Evolutionary conservation across 2,888 invertebrate genomes (phyloP).

Genomic region (Phortica okadai): DNA sequence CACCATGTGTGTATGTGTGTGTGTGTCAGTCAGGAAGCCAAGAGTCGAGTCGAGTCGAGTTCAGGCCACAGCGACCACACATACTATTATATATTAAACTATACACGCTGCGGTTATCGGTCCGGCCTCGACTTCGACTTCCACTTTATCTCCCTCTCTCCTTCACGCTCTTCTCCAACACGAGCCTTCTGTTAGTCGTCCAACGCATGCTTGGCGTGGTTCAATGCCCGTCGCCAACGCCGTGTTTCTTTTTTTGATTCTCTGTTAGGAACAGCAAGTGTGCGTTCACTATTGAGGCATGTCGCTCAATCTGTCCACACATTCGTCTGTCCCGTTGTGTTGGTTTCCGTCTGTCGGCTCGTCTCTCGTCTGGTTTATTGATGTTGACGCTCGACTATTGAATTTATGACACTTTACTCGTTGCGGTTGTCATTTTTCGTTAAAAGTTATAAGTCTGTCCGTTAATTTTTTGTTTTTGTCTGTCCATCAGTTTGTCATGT

Average conservation of each 20-base stretch:
- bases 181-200: background rate
- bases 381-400: conserved; percentile 69
- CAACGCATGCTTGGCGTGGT: conserved; percentile 14
- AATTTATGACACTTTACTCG: conserved; percentile 70
- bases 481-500: background rate
- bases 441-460: background rate
- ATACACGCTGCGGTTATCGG: background rate
- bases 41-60: background rate
- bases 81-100: conserved; percentile 13
- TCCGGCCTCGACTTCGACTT: background rate
- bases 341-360: background rate
- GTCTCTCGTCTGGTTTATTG: conserved; percentile 42
- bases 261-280: background rate
- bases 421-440: conserved; percentile 40
- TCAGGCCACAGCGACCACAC: conserved; percentile 19
- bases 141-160: background rate
- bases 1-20: background rate
- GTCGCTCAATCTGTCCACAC: background rate
- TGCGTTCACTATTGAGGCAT: background rate
- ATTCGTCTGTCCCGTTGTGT: background rate
- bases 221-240: conserved; percentile 55
- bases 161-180: background rate
- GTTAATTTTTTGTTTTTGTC: background rate
- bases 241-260: background rate
- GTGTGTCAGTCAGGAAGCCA: conserved; percentile 1